phyloP scores from a whole-genome alignment of 53 echinoderm and acorn worm genomes.

The Mesocentrotus franciscanus region DNA sequence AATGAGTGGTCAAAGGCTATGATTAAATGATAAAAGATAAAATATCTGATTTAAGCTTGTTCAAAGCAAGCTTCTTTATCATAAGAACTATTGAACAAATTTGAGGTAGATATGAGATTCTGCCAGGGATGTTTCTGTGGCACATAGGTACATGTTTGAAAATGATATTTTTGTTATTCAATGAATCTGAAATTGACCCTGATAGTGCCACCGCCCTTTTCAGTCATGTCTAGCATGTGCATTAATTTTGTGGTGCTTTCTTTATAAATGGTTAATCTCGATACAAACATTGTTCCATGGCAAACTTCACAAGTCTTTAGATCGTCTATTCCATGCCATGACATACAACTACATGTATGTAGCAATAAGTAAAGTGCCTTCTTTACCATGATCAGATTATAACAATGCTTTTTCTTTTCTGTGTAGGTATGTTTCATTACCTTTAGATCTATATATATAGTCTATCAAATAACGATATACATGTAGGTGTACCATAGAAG shows the following conservation, averaged over 20 bases:
- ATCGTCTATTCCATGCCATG: too few relatives aligned
- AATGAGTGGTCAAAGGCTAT: not conserved
- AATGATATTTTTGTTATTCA: not conserved
- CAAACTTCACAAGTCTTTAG: too few relatives aligned
- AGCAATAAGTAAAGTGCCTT: too few relatives aligned
- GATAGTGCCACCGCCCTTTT: too few relatives aligned
- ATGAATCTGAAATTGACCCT: not conserved
- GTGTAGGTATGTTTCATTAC: too few relatives aligned
- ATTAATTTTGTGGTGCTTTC: not conserved
- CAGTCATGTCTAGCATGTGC: too few relatives aligned
- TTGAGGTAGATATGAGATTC: not conserved
- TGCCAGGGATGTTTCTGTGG: not conserved
- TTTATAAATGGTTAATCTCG: not conserved
- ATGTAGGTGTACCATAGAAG: too few relatives aligned
- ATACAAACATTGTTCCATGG: not conserved
- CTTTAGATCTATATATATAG: too few relatives aligned
- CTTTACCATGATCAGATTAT: too few relatives aligned
- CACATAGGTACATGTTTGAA: not conserved
- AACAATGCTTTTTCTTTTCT: too few relatives aligned
- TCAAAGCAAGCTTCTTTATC: not conserved
- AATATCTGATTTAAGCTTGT: not conserved
- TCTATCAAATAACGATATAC: too few relatives aligned
- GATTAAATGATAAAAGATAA: not conserved
- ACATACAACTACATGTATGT: too few relatives aligned
- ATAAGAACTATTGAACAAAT: not conserved